phyloP scores from a whole-genome alignment of 2,113 vertebrate genomes.

The Columbina picui region DNA sequence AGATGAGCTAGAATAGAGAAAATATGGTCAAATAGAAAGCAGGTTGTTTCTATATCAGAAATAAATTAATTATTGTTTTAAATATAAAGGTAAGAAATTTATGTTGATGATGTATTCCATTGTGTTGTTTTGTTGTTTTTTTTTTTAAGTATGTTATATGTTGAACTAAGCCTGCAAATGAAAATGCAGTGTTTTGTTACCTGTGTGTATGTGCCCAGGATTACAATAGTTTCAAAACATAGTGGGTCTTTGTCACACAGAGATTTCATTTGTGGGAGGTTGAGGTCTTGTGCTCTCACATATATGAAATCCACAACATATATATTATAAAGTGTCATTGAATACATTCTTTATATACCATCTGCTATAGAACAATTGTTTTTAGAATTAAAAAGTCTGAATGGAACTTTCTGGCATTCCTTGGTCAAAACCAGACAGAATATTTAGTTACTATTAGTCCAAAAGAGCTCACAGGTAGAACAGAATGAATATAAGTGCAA shows the following conservation, averaged over 20 bases:
- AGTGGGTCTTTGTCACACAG: background rate
- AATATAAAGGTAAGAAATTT: background rate
- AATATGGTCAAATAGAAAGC: background rate
- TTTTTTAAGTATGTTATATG: background rate
- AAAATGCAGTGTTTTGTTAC: background rate
- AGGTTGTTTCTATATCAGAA: background rate
- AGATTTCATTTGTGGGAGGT: background rate
- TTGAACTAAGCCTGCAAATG: background rate
- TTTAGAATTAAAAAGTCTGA: background rate
- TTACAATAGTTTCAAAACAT: background rate
- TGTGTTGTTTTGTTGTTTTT: background rate
- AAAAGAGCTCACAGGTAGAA: background rate
- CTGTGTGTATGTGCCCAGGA: background rate
- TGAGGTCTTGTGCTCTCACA: background rate
- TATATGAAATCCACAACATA: background rate
- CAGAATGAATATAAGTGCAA: background rate
- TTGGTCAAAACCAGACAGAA: background rate
- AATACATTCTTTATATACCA: background rate
- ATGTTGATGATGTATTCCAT: background rate
- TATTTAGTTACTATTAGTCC: background rate
- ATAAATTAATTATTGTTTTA: background rate
- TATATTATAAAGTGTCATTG: background rate
- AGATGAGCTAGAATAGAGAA: background rate
- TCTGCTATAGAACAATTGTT: background rate
- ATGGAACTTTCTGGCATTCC: background rate